A percentile compares a stretch with the other conserved stretches of the same genome.
Evolutionary conservation across 1,140 invertebrate genomes (phyloP).

Genomic region (Euwallacea similis): DNA sequence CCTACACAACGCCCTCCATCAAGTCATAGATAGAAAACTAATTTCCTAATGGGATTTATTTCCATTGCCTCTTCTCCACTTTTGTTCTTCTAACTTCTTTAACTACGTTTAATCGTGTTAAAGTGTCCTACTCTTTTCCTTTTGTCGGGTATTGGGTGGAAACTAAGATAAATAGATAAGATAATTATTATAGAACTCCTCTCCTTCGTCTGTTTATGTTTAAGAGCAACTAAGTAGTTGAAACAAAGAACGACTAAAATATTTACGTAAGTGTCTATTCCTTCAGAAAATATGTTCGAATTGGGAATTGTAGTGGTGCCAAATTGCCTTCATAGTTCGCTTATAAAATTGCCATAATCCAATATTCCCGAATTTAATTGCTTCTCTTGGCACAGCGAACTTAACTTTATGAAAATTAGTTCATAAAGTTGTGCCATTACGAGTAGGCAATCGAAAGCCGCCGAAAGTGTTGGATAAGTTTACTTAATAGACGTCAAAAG

Average conservation of each 20-base stretch:
- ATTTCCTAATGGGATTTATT: slow-evolving; percentile 31
- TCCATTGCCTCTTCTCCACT: slow-evolving; percentile 21
- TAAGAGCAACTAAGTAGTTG: not conserved
- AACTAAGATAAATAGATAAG: not conserved
- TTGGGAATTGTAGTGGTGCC: not conserved
- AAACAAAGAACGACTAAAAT: not conserved
- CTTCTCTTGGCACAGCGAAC: slow-evolving; percentile 13
- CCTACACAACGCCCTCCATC: slow-evolving; percentile 13
- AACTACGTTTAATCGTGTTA: slow-evolving; percentile 7
- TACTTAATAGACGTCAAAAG: slow-evolving; percentile 51
- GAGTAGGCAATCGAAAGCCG: slow-evolving; percentile 33
- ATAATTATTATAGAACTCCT: not conserved
- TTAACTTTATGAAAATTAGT: slow-evolving; percentile 31
- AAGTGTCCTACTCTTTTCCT: no score
- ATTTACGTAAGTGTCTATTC: not conserved
- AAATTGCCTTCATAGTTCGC: slow-evolving; percentile 2
- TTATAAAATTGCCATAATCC: slow-evolving; percentile 8
- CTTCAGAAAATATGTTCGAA: not conserved
- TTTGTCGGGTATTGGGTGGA: no score
- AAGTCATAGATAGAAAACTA: slow-evolving; percentile 27
- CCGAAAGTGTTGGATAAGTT: slow-evolving; percentile 43
- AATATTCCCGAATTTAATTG: slow-evolving; percentile 19
- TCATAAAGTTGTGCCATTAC: slow-evolving; percentile 27
- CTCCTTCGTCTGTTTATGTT: not conserved
- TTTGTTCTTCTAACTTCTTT: slow-evolving; percentile 16